Base-by-base conservation (phyloP, 2,888 invertebrate genomes). In the Agonum fuliginosum region DNA sequence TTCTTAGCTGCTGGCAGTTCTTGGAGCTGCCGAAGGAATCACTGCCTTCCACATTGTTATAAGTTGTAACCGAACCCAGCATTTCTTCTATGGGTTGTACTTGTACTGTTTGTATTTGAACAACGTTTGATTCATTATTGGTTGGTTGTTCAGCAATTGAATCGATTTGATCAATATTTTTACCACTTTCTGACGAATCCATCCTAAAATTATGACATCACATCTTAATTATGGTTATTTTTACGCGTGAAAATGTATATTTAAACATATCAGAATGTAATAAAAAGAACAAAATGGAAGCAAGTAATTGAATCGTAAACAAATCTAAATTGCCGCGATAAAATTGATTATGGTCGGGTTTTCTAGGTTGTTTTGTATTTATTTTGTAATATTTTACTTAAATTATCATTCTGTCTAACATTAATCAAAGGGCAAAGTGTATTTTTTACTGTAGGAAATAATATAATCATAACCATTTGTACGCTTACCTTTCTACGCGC, bases 41-140 rank as follows among this genome's bases (percentile, higher is more conserved):
- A 62, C 84, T 84, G 19, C 85, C 84, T 75, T 86, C 86, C 6
- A 84, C 81, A 79, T 83, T 86, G 79, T 90, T 90, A 83, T 88
- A 86, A 17, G 91, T 92, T n/a, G 92, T 93, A 48, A 93, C 87
- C 0, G 93, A 93, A 10, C 93, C 93, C n/a, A 93, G 87, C 20
- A 93, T 86, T 81, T 92, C 91, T 2, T 89, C 87, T 5, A 83
- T 83, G 2, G 84, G 84, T 20, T 73, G 71, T 24, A 19, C 19
- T 30, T 76, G 76, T 46, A 37, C 12, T 17, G 19, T 4, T 17
- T 4, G 14, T n/a, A n/a, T n/a, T 3, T 3, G 43, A 46, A 72
- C 51, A 43, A 10, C 20, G 34, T 22, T 14, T 12, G 27, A 22
- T 24, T 62, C 62, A 74, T 73, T 19, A 30, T 12, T 12, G 17